These are phyloP conservation scores for Loripinus fragilis DNA, from an alignment of 2,888 invertebrate genomes.

Conservation along the genomic window DNA sequence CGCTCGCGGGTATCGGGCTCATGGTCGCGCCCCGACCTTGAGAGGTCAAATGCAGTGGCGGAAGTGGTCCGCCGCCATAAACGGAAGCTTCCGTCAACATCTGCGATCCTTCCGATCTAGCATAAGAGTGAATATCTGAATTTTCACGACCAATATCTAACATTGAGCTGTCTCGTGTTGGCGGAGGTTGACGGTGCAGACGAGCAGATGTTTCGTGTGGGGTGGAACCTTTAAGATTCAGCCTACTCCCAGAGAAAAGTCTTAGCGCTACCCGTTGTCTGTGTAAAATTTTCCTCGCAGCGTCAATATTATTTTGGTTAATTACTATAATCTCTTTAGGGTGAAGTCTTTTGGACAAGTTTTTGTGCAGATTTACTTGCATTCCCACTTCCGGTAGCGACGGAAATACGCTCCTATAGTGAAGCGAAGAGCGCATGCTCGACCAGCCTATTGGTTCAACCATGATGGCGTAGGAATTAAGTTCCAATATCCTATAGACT, in stretches of 20 bases:
- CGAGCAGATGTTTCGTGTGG: slow-evolving; percentile 52
- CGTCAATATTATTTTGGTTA: slow-evolving; percentile 55
- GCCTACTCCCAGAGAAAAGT: slow-evolving; percentile 56
- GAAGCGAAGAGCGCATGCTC: slow-evolving; percentile 57
- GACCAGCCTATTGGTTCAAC: slow-evolving; percentile 67
- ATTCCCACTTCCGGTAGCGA: slow-evolving; percentile 57
- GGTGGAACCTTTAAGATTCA: slow-evolving; percentile 55
- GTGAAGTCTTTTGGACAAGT: slow-evolving; percentile 57
- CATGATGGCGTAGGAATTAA: slow-evolving; percentile 20
- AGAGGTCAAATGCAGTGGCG: slow-evolving; percentile 31
- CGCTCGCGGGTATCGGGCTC: slow-evolving; percentile 56
- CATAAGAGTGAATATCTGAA: slow-evolving; percentile 42
- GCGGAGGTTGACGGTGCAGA: slow-evolving; percentile 53
- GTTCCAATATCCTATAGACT: too few relatives aligned
- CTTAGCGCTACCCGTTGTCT: slow-evolving; percentile 55
- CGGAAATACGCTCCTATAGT: slow-evolving; percentile 64
- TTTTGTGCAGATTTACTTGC: slow-evolving; percentile 61
- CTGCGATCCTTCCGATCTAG: slow-evolving; percentile 52
- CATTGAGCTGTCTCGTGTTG: slow-evolving; percentile 49
- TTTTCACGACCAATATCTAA: slow-evolving; percentile 46
- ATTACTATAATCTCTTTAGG: slow-evolving; percentile 58
- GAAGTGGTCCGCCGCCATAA: slow-evolving; percentile 36
- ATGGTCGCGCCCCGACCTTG: slow-evolving; percentile 35
- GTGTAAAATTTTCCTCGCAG: slow-evolving; percentile 63
- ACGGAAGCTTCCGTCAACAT: slow-evolving; percentile 56